Conservation (phyloP, 2,888 invertebrate species). For the Dasysyrphus albostriatus region DNA sequence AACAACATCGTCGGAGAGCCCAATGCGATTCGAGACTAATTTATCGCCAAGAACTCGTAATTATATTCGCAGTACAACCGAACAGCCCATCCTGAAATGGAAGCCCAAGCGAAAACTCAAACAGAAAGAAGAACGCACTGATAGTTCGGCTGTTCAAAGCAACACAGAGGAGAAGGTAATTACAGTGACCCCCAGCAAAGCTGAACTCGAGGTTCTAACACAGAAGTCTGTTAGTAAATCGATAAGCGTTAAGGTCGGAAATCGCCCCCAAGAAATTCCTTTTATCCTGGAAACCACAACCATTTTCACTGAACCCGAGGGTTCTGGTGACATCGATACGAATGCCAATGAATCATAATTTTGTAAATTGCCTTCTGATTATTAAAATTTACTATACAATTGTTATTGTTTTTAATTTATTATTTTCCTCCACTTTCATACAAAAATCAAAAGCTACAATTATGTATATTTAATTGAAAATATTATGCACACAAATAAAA, state of each 20-base stretch:
- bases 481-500: too few relatives aligned
- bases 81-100: conserved; percentile 81
- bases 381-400: not conserved
- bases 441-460: too few relatives aligned
- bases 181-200: conserved; percentile 69
- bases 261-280: conserved; percentile 81
- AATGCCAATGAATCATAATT: conserved; percentile 21
- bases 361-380: conserved; percentile 1
- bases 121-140: conserved; percentile 39
- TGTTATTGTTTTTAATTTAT: not conserved
- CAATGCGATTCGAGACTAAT: conserved; percentile 78
- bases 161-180: conserved; percentile 76
- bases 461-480: too few relatives aligned
- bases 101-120: conserved; percentile 79
- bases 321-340: not conserved
- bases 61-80: conserved; percentile 78
- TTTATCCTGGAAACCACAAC: conserved; percentile 61
- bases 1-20: conserved; percentile 78
- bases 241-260: conserved; percentile 85
- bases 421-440: too few relatives aligned
- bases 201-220: conserved; percentile 79
- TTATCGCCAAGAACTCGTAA: conserved; percentile 38
- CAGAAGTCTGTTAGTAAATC: conserved; percentile 85
- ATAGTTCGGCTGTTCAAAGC: conserved; percentile 34
- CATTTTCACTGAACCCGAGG: conserved; percentile 7